These are phyloP conservation scores for Numida meleagris DNA, from an alignment of 2,113 vertebrate genomes.

Conservation along the genomic window DNA sequence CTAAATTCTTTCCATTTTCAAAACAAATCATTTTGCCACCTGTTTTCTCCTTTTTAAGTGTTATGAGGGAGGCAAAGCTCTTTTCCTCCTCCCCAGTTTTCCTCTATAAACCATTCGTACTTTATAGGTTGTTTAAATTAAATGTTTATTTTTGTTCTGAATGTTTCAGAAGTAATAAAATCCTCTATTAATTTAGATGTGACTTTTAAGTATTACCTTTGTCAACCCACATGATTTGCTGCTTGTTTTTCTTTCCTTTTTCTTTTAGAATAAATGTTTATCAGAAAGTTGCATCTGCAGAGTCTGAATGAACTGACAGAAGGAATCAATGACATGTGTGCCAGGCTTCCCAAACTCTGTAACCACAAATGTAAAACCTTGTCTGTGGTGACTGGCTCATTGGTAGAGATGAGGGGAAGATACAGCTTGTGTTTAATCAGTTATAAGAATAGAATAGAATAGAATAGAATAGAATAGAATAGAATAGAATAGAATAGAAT, in stretches of 20 bases:
- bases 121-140: neutral
- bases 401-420: neutral
- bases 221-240: neutral
- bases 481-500: too few species aligned
- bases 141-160: neutral
- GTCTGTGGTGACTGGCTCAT: neutral
- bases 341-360: neutral
- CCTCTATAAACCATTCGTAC: neutral
- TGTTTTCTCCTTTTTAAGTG: neutral
- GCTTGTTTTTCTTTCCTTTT: neutral
- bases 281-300: neutral
- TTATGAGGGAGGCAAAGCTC: neutral
- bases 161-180: neutral
- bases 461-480: too few species aligned
- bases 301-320: neutral
- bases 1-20: neutral
- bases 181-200: neutral
- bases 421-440: neutral
- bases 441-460: neutral
- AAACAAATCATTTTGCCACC: neutral
- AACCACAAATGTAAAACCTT: neutral
- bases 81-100: neutral
- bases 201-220: neutral
- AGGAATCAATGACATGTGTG: neutral
- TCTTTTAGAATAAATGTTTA: neutral